Conservation (phyloP, 2,797 vertebrate species). For the Lates japonicus region DNA sequence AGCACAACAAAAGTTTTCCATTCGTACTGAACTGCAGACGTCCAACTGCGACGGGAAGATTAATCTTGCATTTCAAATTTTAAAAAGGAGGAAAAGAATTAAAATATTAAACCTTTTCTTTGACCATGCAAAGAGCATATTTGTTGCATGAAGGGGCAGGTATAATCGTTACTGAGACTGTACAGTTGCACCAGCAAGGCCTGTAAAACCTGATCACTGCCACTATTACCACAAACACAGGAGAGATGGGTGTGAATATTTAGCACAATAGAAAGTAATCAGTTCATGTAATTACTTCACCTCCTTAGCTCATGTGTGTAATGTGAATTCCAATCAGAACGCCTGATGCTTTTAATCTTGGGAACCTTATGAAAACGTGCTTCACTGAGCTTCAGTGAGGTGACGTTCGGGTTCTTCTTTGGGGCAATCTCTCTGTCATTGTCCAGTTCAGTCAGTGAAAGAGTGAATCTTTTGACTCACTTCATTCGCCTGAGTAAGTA, state of each 20-base stretch:
- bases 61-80: background rate
- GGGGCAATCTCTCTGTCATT: background rate
- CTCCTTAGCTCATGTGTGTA: background rate
- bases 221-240: background rate
- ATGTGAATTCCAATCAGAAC: background rate
- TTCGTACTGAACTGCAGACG: conserved; percentile 5
- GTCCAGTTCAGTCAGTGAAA: conserved; percentile 45
- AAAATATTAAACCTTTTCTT: conserved; percentile 1
- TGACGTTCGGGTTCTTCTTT: conserved; percentile 1
- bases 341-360: background rate
- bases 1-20: conserved; percentile 26
- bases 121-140: background rate
- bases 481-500: conserved; percentile 50
- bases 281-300: background rate
- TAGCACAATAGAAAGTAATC: background rate
- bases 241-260: background rate
- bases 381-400: background rate
- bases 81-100: background rate
- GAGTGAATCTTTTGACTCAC: conserved; percentile 38
- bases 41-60: background rate
- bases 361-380: background rate
- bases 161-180: background rate
- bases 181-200: background rate
- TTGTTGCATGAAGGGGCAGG: conserved; percentile 20
- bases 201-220: conserved; percentile 28